Conservation (phyloP, 1,140 invertebrate species). For the Hirudo medicinalis region DNA sequence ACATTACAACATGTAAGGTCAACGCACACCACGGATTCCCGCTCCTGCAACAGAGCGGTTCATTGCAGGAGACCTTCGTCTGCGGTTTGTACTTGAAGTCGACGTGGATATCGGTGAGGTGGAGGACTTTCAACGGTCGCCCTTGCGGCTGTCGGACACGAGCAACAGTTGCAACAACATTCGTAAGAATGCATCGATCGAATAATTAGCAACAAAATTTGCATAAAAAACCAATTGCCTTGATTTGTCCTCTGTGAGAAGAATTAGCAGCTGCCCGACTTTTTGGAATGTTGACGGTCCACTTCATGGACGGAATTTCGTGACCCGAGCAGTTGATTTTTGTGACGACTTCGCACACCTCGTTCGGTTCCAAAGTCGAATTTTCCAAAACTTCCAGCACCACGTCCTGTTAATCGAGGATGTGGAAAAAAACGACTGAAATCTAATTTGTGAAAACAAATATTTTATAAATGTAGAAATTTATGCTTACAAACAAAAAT, state of each 20-base stretch:
- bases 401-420: not conserved
- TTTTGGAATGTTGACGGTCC: not conserved
- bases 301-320: not conserved
- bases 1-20: not conserved
- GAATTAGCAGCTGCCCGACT: too few relatives aligned
- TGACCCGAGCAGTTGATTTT: not conserved
- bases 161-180: not conserved
- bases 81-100: conserved; percentile 57
- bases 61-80: conserved; percentile 54
- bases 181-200: too few relatives aligned
- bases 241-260: too few relatives aligned
- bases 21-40: not conserved
- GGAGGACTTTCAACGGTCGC: conserved; percentile 46
- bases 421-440: not conserved
- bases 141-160: conserved; percentile 27
- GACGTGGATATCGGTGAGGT: conserved; percentile 67
- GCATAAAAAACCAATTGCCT: not conserved
- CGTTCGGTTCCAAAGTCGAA: not conserved
- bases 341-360: not conserved
- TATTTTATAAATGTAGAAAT: not conserved
- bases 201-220: too few relatives aligned
- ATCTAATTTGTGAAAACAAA: not conserved
- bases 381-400: not conserved
- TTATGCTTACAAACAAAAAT: not conserved
- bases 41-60: conserved; percentile 62